These are phyloP conservation scores for Spatulosminthurus flaviceps DNA, from an alignment of 2,888 invertebrate species.

Conservation along the genomic window DNA sequence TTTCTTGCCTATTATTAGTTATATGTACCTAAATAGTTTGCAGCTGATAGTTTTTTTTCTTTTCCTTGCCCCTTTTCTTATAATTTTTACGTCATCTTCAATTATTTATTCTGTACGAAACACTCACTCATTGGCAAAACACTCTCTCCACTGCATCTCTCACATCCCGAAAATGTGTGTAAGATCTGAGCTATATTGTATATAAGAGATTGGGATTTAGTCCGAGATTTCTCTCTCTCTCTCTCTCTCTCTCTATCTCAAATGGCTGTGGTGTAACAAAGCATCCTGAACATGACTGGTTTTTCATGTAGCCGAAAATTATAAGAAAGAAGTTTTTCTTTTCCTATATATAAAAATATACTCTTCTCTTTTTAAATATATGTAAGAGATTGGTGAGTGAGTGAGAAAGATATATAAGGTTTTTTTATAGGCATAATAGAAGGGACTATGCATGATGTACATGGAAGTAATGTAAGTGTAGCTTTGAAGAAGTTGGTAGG, in stretches of 20 bases:
- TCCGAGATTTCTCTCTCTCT: constrained; percentile 8
- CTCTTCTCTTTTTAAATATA: no score
- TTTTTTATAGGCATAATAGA: no score
- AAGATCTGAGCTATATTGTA: background rate
- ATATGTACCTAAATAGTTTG: constrained; percentile 43
- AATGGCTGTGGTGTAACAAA: constrained; percentile 1
- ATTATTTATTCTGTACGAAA: constrained; percentile 48
- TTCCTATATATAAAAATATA: no score
- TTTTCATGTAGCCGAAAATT: constrained; percentile 6
- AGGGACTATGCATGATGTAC: no score
- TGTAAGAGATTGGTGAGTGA: background rate
- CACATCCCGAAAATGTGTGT: no score
- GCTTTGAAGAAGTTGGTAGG: background rate
- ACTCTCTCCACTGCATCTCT: constrained; percentile 19
- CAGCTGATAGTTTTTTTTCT: constrained; percentile 37
- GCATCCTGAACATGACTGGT: constrained; percentile 13
- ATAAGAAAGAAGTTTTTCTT: background rate
- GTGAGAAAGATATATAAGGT: no score
- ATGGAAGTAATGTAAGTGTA: background rate
- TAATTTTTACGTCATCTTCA: constrained; percentile 46
- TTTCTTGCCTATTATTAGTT: constrained; percentile 45
- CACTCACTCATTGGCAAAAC: constrained; percentile 46
- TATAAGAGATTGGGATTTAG: background rate
- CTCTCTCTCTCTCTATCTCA: background rate
- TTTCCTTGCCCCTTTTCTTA: constrained; percentile 30